These are phyloP conservation scores for Drosophila prostipennis DNA, from an alignment of 2,888 invertebrate genomes.

Conservation along the genomic window DNA sequence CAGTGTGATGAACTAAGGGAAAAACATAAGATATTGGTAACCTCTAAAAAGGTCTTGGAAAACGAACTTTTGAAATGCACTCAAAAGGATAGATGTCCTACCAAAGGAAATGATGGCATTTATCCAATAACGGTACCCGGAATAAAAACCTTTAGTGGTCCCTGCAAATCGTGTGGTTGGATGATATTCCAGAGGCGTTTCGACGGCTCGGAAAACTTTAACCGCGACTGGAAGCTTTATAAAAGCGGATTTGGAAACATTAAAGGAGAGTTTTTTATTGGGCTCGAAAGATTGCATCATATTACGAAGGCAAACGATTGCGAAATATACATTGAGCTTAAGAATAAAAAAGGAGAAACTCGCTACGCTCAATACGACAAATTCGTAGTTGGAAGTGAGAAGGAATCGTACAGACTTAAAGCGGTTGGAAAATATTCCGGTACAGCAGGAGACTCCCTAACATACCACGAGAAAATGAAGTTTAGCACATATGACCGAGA, in stretches of 20 bases:
- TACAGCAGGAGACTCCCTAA: slow-evolving; percentile 6
- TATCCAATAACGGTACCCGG: neutral
- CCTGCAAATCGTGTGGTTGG: neutral
- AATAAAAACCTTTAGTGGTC: neutral
- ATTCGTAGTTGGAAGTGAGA: neutral
- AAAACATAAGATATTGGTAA: neutral
- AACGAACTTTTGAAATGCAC: neutral
- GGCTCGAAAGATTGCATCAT: slow-evolving; percentile 7
- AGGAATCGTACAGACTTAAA: neutral
- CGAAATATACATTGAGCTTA: slow-evolving; percentile 1
- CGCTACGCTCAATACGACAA: neutral
- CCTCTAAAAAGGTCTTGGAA: neutral
- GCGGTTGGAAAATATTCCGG: neutral
- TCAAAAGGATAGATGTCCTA: neutral
- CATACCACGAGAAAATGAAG: neutral
- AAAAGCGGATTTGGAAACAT: slow-evolving; percentile 12
- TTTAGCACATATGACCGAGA: neutral
- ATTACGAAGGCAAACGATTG: slow-evolving; percentile 4
- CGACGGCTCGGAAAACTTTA: slow-evolving; percentile 6
- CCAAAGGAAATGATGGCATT: neutral
- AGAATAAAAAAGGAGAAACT: neutral
- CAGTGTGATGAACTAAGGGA: neutral
- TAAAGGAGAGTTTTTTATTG: slow-evolving; percentile 11
- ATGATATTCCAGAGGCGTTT: slow-evolving; percentile 1
- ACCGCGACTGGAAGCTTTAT: slow-evolving; percentile 10